Conservation (phyloP, 53 echinoderm and acorn worm genomes). For the Paracentrotus lividus region DNA sequence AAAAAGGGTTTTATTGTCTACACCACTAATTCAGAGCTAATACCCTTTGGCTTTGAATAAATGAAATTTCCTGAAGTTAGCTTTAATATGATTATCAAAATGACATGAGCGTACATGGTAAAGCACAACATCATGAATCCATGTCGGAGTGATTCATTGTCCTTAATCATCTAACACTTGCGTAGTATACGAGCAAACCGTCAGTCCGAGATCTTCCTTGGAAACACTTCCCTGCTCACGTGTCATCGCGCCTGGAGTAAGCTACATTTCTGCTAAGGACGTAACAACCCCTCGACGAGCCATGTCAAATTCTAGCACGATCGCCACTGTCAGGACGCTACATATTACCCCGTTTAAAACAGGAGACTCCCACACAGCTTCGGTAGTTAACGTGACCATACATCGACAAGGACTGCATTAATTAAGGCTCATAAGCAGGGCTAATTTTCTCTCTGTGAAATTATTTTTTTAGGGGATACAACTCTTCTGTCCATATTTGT, state of each 20-base stretch:
- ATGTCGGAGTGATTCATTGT: background rate
- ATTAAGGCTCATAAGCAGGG: background rate
- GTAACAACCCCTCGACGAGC: constrained; percentile 10
- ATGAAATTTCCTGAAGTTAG: too few relatives aligned
- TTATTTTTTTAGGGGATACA: background rate
- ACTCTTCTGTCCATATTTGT: background rate
- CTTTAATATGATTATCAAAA: too few relatives aligned
- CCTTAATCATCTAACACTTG: background rate
- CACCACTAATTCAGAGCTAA: too few relatives aligned
- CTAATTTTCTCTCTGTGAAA: constrained; percentile 32
- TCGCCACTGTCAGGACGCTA: constrained; percentile 19
- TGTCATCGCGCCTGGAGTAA: constrained; percentile 8
- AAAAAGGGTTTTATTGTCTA: too few relatives aligned
- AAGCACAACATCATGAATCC: background rate
- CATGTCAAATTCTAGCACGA: constrained; percentile 34
- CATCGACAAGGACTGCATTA: background rate
- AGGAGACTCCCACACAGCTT: constrained; percentile 11
- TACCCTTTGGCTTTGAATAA: too few relatives aligned
- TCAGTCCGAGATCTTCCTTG: background rate
- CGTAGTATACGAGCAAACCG: background rate
- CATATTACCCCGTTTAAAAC: constrained; percentile 9
- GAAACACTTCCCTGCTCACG: background rate
- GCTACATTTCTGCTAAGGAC: background rate
- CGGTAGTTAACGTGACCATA: constrained; percentile 3
- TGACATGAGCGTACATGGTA: background rate